Conservation (phyloP, 2,113 vertebrate species). For the Ramphastos sulfuratus region DNA sequence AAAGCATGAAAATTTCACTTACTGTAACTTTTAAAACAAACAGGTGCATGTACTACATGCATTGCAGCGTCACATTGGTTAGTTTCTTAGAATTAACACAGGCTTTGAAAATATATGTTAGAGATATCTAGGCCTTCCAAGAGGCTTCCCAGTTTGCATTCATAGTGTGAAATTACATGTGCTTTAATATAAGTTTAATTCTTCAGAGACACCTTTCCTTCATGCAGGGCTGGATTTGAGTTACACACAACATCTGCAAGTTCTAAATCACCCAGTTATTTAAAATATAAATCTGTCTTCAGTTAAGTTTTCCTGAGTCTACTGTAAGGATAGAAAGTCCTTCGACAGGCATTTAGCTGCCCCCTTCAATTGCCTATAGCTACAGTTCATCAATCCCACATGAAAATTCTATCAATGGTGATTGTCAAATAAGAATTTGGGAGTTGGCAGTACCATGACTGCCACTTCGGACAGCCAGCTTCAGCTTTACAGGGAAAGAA, state of each 20-base stretch:
- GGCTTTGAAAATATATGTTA: neutral
- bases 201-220: neutral
- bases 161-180: neutral
- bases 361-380: neutral
- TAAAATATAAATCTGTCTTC: neutral
- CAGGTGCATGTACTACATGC: neutral
- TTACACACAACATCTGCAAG: neutral
- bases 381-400: neutral
- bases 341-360: neutral
- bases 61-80: neutral
- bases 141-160: neutral
- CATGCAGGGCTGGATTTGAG: neutral
- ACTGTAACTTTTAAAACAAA: neutral
- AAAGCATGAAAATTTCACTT: neutral
- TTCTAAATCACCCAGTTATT: neutral
- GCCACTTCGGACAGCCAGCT: neutral
- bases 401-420: neutral
- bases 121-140: neutral
- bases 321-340: neutral
- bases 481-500: neutral
- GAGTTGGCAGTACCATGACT: neutral
- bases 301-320: neutral
- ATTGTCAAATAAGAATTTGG: neutral
- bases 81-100: neutral
- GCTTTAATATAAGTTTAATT: neutral